Conservation (phyloP, 92 coral and sea anemone species). For the Scolanthus callimorphus region DNA sequence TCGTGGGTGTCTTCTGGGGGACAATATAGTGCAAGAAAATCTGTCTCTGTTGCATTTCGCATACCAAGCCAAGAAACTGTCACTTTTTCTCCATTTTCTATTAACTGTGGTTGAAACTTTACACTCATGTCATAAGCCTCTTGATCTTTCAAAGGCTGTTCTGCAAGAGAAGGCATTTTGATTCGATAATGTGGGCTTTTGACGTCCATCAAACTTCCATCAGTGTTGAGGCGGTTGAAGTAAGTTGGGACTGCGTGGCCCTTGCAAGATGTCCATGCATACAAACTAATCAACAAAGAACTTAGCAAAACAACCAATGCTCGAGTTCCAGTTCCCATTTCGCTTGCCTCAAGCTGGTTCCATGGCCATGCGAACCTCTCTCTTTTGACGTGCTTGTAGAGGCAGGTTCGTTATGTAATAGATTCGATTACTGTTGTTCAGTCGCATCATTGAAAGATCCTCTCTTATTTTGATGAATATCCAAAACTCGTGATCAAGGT, state of each 20-base stretch:
- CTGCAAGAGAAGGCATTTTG: slow-evolving; percentile 10
- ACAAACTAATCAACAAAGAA: too few relatives aligned
- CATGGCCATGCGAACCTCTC: too few relatives aligned
- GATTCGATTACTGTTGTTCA: too few relatives aligned
- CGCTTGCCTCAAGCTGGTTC: too few relatives aligned
- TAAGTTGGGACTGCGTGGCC: slow-evolving; percentile 51
- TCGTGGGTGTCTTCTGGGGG: slow-evolving; percentile 64
- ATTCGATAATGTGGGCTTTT: slow-evolving; percentile 41
- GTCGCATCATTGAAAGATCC: too few relatives aligned
- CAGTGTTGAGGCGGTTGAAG: slow-evolving; percentile 35
- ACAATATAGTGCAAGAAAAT: slow-evolving; percentile 78
- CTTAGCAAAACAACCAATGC: too few relatives aligned
- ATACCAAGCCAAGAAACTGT: slow-evolving; percentile 74
- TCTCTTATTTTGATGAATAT: too few relatives aligned
- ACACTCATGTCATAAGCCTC: slow-evolving; percentile 4
- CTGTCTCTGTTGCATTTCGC: slow-evolving; percentile 30
- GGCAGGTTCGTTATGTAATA: too few relatives aligned
- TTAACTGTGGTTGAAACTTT: slow-evolving; percentile 42
- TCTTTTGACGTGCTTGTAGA: too few relatives aligned
- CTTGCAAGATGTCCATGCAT: too few relatives aligned
- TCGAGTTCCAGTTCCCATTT: too few relatives aligned
- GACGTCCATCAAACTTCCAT: slow-evolving; percentile 40
- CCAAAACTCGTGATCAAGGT: too few relatives aligned
- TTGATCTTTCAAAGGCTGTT: slow-evolving; percentile 6
- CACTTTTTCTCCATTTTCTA: slow-evolving; percentile 61